phyloP scores from a whole-genome alignment of 2,888 invertebrate species.

The Suillia variegata region DNA sequence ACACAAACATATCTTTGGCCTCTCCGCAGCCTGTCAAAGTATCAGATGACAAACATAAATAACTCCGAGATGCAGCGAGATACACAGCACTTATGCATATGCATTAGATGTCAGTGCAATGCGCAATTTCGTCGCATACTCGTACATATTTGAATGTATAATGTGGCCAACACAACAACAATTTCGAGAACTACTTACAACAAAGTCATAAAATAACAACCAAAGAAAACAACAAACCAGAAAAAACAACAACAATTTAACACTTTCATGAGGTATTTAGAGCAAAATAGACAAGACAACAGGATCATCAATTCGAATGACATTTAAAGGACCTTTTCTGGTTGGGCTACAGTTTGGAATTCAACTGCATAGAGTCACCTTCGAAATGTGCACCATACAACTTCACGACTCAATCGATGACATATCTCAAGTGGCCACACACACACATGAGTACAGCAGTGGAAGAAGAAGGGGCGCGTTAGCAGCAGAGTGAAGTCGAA shows the following conservation, averaged over 20 bases:
- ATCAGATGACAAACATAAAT: constrained; percentile 48
- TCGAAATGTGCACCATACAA: no score
- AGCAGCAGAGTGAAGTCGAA: no score
- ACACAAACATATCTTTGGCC: constrained; percentile 9
- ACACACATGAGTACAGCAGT: background rate
- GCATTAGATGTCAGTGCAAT: constrained; percentile 3
- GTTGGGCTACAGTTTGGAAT: no score
- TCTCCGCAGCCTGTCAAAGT: constrained; percentile 38
- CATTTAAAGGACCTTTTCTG: background rate
- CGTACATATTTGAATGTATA: background rate
- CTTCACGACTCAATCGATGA: background rate
- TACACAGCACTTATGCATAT: background rate
- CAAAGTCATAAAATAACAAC: background rate
- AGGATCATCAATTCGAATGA: constrained; percentile 18
- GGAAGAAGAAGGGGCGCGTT: background rate
- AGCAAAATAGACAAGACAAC: constrained; percentile 12
- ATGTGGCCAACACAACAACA: background rate
- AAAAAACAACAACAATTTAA: constrained; percentile 31
- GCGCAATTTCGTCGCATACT: background rate
- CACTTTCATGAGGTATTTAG: constrained; percentile 31
- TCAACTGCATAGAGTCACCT: constrained; percentile 8
- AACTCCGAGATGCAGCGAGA: constrained; percentile 21
- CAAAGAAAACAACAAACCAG: constrained; percentile 8
- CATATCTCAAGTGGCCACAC: no score
- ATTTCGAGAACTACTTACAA: background rate